These are phyloP conservation scores for Ictalurus furcatus DNA, from an alignment of 2,113 vertebrate species.

Conservation along the genomic window DNA sequence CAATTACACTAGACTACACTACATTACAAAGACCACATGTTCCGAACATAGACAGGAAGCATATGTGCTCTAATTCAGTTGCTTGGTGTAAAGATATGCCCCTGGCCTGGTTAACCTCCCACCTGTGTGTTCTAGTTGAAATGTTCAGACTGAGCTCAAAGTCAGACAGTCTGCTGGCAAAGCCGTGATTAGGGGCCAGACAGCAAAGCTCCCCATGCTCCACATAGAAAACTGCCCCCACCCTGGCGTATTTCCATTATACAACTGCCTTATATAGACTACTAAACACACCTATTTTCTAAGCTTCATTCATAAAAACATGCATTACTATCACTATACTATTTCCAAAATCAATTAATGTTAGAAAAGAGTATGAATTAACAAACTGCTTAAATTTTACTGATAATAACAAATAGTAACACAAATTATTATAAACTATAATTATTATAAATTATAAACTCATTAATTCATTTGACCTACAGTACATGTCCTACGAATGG, in stretches of 20 bases:
- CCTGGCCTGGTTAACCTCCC: conserved; percentile 29
- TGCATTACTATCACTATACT: background rate
- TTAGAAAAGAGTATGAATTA: background rate
- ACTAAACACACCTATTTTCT: background rate
- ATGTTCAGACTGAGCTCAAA: conserved; percentile 42
- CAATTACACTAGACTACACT: background rate
- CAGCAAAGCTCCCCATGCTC: conserved; percentile 49
- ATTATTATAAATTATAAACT: background rate
- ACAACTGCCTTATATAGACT: conserved; percentile 10
- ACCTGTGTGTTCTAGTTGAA: conserved; percentile 30
- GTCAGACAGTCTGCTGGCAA: conserved; percentile 44
- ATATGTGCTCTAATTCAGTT: conserved; percentile 18
- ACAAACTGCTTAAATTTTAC: background rate
- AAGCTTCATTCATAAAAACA: conserved; percentile 16
- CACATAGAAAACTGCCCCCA: conserved; percentile 29
- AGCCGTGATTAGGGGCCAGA: conserved; percentile 49
- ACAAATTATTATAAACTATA: background rate
- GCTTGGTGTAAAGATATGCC: conserved; percentile 11
- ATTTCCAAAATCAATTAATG: background rate
- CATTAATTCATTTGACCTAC: background rate
- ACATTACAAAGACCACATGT: background rate
- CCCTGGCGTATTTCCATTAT: conserved; percentile 11
- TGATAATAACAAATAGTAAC: background rate
- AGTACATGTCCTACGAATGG: conserved; percentile 4
- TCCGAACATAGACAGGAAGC: background rate